Evolutionary conservation across 2,888 invertebrate genomes (phyloP).

Genomic region (Abrostola triplasia): DNA sequence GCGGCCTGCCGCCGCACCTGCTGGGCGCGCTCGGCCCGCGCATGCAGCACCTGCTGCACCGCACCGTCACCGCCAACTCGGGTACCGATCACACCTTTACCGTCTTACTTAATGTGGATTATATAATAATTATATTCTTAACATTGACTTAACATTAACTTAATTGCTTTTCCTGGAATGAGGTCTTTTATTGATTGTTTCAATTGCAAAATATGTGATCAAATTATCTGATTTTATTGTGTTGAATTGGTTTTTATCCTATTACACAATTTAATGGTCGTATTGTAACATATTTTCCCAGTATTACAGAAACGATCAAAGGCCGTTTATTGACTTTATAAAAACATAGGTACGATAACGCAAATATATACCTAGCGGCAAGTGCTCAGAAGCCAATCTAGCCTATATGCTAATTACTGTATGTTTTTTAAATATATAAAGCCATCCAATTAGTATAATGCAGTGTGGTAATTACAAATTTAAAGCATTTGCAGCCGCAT

Average conservation of each 20-base stretch:
- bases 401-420: too few species aligned
- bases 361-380: conserved; percentile 2
- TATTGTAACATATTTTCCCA: too few species aligned
- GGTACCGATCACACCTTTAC: conserved; percentile 59
- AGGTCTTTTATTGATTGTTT: too few species aligned
- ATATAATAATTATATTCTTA: too few species aligned
- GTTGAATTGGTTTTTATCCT: too few species aligned
- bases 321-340: conserved; percentile 1
- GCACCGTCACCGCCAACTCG: conserved; percentile 95
- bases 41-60: conserved; percentile 98
- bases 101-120: too few species aligned
- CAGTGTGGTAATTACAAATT: neutral
- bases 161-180: too few species aligned
- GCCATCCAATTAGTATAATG: neutral
- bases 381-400: neutral
- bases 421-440: too few species aligned
- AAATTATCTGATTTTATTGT: too few species aligned
- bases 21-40: conserved; percentile 98
- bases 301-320: neutral
- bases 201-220: too few species aligned
- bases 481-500: conserved; percentile 88
- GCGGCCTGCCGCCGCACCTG: conserved; percentile 98
- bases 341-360: conserved; percentile 2
- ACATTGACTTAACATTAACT: too few species aligned
- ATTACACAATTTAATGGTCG: too few species aligned